Conservation (phyloP, 1,140 invertebrate species). For the Aradophagus sp. region DNA sequence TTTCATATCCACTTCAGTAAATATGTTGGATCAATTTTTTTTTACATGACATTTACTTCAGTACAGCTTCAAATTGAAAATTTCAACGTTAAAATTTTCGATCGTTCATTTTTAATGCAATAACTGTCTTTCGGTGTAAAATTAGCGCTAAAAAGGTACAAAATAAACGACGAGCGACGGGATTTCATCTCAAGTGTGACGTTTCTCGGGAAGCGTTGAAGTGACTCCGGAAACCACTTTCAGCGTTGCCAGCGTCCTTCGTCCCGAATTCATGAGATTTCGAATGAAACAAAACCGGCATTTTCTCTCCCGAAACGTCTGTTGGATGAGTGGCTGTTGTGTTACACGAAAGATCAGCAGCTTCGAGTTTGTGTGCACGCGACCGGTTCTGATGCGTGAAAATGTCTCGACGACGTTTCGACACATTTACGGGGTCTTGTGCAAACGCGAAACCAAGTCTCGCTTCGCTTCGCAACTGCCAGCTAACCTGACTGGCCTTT, state of each 20-base stretch:
- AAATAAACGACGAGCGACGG: conserved; percentile 16
- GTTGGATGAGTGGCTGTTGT: conserved; percentile 20
- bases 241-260: conserved; percentile 15
- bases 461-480: conserved; percentile 9
- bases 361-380: conserved; percentile 9
- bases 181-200: conserved; percentile 35
- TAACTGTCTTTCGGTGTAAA: conserved; percentile 24
- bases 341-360: conserved; percentile 12
- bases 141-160: conserved; percentile 22
- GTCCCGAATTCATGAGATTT: conserved; percentile 13
- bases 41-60: no score
- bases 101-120: no score
- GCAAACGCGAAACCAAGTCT: background rate
- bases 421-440: conserved; percentile 9
- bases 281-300: conserved; percentile 38
- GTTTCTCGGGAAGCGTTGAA: conserved; percentile 13
- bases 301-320: conserved; percentile 30
- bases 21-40: no score
- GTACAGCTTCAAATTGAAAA: no score
- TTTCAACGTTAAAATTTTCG: no score
- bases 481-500: no score
- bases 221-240: conserved; percentile 48
- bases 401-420: conserved; percentile 38
- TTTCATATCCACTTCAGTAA: no score
- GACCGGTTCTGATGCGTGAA: conserved; percentile 13